Base-by-base conservation (phyloP, 2,113 vertebrate species). In the Neogobius melanostomus region DNA sequence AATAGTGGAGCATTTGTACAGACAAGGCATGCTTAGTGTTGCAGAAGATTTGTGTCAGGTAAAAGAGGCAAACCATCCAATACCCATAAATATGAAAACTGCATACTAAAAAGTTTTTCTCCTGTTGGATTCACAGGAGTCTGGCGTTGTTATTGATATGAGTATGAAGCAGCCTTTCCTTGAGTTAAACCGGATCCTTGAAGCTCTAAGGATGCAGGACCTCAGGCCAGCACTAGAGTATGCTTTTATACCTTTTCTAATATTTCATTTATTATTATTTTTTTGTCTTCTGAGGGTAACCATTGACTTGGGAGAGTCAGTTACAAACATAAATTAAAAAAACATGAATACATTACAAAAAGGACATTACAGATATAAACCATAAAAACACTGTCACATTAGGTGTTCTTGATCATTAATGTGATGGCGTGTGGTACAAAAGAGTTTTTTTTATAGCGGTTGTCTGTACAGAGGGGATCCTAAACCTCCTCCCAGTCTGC, bases 11-110 rank as follows among this genome's bases (percentile, higher is more conserved):
- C 95, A 97, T 75, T 81, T 96, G 66, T 96, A 95, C 80, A 93
- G 95, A 82, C 94, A 96, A 85, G 95, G 95, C 50, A 95, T 96
- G 95, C 92, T 96, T 51, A 92, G 92, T 3, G 95, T 97, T 1
- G 95, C 95, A 1, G 95, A 97, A 74, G 95, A 96, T 82, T 91
- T 97, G 44, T 96, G 95, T 79, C 95, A 95, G 94, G 95, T 96
- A 82, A 60, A 56, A 5, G 45, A 17, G 9, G 8, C 14, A 72
- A 48, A 8, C 4, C 2, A 16, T 62, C 8, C 14, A 14, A 12
- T 28, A 12, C 5, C 14, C 5, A 44, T 44, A 3, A 44, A 14
- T 15, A 14, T 44, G 8, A 44, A 61, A 61, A 21, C 17, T 11
- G 21, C 28, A 10, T 61, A 61, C 8, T 45, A 45, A 14, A 9